Conservation (phyloP, 2,888 invertebrate species). For the Nemotelus pantherinus region DNA sequence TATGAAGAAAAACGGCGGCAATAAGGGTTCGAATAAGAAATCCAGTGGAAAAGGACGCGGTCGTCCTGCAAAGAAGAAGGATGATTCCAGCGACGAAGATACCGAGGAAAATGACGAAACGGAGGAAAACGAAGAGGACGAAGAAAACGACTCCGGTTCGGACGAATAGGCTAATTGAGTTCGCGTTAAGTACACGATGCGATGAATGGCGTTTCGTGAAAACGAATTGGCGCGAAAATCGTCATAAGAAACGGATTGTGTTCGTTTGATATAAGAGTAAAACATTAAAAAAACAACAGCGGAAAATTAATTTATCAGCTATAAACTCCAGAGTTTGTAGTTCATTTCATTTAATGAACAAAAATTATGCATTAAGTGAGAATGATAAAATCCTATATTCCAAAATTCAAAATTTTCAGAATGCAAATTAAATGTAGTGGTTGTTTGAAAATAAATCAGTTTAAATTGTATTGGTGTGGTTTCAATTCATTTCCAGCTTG, state of each 20-base stretch:
- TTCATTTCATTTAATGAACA: no score
- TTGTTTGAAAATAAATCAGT: no score
- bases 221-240: neutral
- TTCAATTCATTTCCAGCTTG: no score
- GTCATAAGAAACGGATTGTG: slow-evolving; percentile 23
- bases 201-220: no score
- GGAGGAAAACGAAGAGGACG: slow-evolving; percentile 54
- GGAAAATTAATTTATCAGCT: neutral
- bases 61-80: slow-evolving; percentile 53
- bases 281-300: neutral
- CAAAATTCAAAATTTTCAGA: no score
- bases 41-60: slow-evolving; percentile 52
- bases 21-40: slow-evolving; percentile 50
- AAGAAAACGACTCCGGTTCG: slow-evolving; percentile 54
- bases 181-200: no score
- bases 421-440: no score
- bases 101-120: slow-evolving; percentile 54
- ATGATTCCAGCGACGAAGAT: slow-evolving; percentile 54
- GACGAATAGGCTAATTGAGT: slow-evolving; percentile 50
- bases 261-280: slow-evolving; percentile 18
- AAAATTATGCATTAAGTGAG: no score
- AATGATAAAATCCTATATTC: no score
- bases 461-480: no score
- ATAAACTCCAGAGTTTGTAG: no score
- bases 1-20: slow-evolving; percentile 66